phyloP scores from a whole-genome alignment of 2,797 vertebrate species.

The Sternarchorhynchus goeldii region DNA sequence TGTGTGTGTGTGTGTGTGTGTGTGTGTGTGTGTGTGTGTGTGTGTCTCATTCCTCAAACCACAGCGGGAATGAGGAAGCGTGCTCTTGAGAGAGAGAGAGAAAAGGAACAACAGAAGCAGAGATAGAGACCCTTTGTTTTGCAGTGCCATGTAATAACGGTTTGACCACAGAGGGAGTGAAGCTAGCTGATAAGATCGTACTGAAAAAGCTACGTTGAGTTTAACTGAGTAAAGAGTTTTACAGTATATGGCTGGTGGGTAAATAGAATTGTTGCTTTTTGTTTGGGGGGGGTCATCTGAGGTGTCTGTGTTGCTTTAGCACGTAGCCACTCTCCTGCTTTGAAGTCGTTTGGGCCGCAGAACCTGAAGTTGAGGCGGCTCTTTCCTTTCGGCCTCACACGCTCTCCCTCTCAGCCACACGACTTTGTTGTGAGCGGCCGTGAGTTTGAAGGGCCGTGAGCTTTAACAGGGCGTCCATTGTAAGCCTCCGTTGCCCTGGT shows the following conservation, averaged over 20 bases:
- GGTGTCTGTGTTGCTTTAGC: background rate
- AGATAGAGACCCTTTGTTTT: constrained; percentile 3
- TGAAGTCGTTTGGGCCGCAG: background rate
- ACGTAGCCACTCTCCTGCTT: background rate
- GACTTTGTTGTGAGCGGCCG: constrained; percentile 40
- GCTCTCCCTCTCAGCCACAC: background rate
- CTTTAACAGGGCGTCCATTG: constrained; percentile 46
- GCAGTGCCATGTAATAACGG: background rate
- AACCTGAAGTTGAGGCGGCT: background rate
- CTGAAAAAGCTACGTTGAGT: background rate
- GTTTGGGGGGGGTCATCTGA: background rate
- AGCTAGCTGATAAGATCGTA: background rate
- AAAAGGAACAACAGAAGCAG: background rate
- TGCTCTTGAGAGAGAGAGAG: constrained; percentile 6
- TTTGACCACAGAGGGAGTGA: background rate
- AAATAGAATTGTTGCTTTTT: background rate
- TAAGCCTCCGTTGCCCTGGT: constrained; percentile 40
- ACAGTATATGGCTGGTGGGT: background rate
- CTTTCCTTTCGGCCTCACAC: background rate
- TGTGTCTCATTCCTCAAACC: constrained; percentile 8
- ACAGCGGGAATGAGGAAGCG: constrained; percentile 20
- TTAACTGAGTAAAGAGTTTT: background rate
- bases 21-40: background rate
- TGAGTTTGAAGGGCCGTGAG: constrained; percentile 36
- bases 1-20: constrained; percentile 25